Conservation (phyloP, 1,140 invertebrate genomes). For the Apolygus lucorum region DNA sequence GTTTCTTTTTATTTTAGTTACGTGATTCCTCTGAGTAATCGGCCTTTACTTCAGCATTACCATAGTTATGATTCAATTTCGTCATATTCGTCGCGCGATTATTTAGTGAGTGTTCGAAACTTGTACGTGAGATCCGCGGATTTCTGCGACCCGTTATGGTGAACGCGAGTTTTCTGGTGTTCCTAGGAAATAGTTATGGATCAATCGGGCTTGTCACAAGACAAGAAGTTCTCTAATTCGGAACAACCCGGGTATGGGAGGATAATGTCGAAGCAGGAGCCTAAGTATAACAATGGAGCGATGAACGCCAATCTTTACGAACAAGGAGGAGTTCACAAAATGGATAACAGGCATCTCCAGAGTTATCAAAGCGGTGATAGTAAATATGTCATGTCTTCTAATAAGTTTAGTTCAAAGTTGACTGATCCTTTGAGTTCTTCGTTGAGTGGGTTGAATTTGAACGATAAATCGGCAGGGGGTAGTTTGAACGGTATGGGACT, state of each 20-base stretch:
- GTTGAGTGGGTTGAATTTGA: constrained; percentile 27
- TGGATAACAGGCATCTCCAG: background rate
- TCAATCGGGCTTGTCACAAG: background rate
- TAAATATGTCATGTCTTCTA: background rate
- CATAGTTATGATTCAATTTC: too few relatives aligned
- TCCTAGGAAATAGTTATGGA: background rate
- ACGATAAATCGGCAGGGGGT: constrained; percentile 27
- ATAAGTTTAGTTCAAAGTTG: constrained; percentile 3
- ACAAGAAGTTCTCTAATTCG: background rate
- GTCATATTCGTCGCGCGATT: too few relatives aligned
- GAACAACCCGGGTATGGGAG: constrained; percentile 26
- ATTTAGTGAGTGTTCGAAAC: too few relatives aligned
- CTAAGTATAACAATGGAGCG: constrained; percentile 15
- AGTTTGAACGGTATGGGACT: constrained; percentile 32
- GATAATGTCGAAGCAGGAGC: constrained; percentile 23
- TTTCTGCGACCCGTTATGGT: background rate
- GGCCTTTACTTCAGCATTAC: too few relatives aligned
- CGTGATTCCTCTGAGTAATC: background rate
- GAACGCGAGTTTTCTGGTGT: background rate
- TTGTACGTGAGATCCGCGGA: too few relatives aligned
- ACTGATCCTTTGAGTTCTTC: constrained; percentile 46
- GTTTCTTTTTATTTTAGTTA: constrained; percentile 13
- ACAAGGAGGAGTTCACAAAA: background rate
- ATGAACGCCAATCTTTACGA: background rate
- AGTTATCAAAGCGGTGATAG: background rate